These are phyloP conservation scores for Steinernema hermaphroditum DNA, from an alignment of 2,888 invertebrate genomes.

Conservation along the genomic window DNA sequence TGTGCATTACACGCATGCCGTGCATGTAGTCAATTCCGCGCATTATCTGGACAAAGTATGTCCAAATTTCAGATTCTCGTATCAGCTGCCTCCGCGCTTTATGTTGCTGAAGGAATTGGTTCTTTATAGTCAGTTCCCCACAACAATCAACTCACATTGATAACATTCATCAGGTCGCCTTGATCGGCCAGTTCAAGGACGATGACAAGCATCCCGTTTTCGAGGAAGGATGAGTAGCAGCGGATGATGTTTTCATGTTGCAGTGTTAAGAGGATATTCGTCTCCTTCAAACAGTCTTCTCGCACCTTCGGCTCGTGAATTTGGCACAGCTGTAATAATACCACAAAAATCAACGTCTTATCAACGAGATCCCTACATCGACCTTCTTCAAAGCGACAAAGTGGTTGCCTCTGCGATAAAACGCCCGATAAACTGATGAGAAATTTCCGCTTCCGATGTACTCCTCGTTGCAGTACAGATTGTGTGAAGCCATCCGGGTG, in stretches of 20 bases:
- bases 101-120: constrained; percentile 70
- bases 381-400: constrained; percentile 74
- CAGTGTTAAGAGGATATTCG: constrained; percentile 73
- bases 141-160: constrained; percentile 66
- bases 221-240: constrained; percentile 73
- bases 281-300: constrained; percentile 74
- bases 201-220: constrained; percentile 70
- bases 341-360: background rate
- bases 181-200: constrained; percentile 74
- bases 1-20: constrained; percentile 73
- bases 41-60: constrained; percentile 74
- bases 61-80: constrained; percentile 74
- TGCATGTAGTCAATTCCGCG: constrained; percentile 74
- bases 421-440: constrained; percentile 71
- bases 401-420: constrained; percentile 68
- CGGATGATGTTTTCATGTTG: constrained; percentile 74
- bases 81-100: constrained; percentile 72
- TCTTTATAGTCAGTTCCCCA: background rate
- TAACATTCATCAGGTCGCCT: constrained; percentile 74
- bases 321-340: constrained; percentile 71
- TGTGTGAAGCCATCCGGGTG: background rate
- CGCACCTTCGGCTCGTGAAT: constrained; percentile 74
- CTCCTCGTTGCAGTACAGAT: constrained; percentile 67
- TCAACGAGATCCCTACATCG: constrained; percentile 65
- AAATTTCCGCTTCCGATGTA: constrained; percentile 74